These are phyloP conservation scores for Drosophila miranda DNA, from an alignment of 1,140 invertebrate species.

Conservation along the genomic window DNA sequence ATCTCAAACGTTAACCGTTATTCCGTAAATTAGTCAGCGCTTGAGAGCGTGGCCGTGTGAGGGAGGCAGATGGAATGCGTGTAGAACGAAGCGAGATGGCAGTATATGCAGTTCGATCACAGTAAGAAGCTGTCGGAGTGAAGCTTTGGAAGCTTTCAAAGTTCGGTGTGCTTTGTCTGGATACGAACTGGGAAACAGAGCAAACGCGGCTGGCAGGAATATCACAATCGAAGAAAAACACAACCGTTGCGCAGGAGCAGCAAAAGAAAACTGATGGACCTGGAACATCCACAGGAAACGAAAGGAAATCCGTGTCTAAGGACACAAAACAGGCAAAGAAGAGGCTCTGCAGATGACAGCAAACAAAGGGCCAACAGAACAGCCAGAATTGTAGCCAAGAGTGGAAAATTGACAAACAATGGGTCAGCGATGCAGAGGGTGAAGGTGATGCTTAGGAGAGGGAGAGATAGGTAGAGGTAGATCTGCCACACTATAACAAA, in stretches of 20 bases:
- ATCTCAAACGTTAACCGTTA: constrained; percentile 43
- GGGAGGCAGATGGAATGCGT: not conserved
- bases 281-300: constrained; percentile 26
- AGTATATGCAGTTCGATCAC: constrained; percentile 14
- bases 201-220: not conserved
- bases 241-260: constrained; percentile 61
- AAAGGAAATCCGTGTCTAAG: constrained; percentile 23
- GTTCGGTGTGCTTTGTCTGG: not conserved
- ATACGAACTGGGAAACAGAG: not conserved
- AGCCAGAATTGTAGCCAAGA: constrained; percentile 63
- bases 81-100: constrained; percentile 1
- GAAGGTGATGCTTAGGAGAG: constrained; percentile 31
- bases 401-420: constrained; percentile 79
- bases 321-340: constrained; percentile 20
- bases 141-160: constrained; percentile 40
- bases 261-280: constrained; percentile 50
- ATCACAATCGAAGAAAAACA: constrained; percentile 22
- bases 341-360: constrained; percentile 66
- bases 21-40: constrained; percentile 14
- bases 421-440: constrained; percentile 37
- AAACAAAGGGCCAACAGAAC: constrained; percentile 57
- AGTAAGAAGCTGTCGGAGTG: not conserved
- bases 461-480: constrained; percentile 29
- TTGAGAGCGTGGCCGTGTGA: not conserved
- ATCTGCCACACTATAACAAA: constrained; percentile 50